Evolutionary conservation across 1,140 invertebrate species (phyloP).

Genomic region (Monomorium pharaonis): DNA sequence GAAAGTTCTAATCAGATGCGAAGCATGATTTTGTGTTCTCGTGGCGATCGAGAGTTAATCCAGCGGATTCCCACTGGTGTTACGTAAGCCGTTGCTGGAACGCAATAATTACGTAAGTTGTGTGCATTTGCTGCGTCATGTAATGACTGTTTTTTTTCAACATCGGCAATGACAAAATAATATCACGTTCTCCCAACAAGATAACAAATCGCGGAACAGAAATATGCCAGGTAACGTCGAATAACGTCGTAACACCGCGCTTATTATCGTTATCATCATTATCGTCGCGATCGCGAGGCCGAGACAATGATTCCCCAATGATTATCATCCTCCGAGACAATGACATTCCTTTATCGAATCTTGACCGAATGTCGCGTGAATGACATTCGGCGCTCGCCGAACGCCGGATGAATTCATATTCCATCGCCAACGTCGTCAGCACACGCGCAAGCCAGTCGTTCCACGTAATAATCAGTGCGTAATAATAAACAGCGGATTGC

Average conservation of each 20-base stretch:
- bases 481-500: neutral
- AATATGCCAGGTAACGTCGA: neutral
- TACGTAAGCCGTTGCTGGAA: no score
- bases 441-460: neutral
- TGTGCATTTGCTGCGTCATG: no score
- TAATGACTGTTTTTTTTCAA: neutral
- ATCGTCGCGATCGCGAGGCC: neutral
- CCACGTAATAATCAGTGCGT: neutral
- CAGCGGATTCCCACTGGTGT: no score
- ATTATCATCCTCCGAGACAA: neutral
- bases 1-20: no score
- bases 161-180: conserved; percentile 2
- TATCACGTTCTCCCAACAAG: neutral
- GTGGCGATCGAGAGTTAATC: no score
- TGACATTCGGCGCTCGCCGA: neutral
- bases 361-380: neutral
- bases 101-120: no score
- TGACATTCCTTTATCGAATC: neutral
- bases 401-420: neutral
- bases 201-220: neutral
- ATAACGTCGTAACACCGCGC: neutral
- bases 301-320: no score
- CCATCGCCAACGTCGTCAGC: neutral
- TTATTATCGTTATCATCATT: neutral
- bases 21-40: no score